Base-by-base conservation (phyloP, 2,113 vertebrate species). In the Cebus imitator region DNA sequence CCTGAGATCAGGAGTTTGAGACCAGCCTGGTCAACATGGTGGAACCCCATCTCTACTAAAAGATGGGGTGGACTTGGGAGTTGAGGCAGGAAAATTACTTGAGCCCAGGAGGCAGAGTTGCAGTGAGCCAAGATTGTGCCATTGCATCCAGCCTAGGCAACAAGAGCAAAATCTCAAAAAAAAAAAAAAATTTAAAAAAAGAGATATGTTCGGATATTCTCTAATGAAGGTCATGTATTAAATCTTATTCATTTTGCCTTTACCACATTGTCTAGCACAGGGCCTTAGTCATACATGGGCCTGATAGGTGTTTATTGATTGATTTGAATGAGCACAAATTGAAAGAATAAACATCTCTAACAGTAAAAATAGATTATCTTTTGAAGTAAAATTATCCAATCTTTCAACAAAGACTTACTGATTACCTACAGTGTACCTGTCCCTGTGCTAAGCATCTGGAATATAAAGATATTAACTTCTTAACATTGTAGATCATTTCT, bases 231-330 rank as follows among this genome's bases (percentile, higher is more conserved):
- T 45, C 37, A 78, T 21, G 40, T 17, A 91, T 91, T 75, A 87
- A 96, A 80, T 5, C 7, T 76, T 88, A 68, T 17, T 88, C n/a
- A 8, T 66, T 85, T 61, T 40, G 25, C 6, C 32, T 88, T 83
- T 81, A 52, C 25, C 57, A 52, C 32, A 23, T 20, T 14, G 35
- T 35, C 35, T 64, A 90, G 37, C 64, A 81, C 2, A 35, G 11
- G 27, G 40, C 17, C 58, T 89, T 80, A 32, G 61, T 83, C 75
- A n/a, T 66, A 86, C 35, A 52, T 61, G 10, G 40, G 27, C 52
- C 35, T 93, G 84, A 80, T 97, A 40, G 57, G 61, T 95, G 64
- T 78, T 95, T 93, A 92, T 58, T 93, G 90, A 93, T 94, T 76
- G 12, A 45, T 87, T 23, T 81, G 45, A 95, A 57, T 90, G 87